A percentile compares a stretch with the other conserved stretches of the same genome.
Conservation (phyloP, 2,113 vertebrate genomes). For the Tragelaphus strepsiceros region DNA sequence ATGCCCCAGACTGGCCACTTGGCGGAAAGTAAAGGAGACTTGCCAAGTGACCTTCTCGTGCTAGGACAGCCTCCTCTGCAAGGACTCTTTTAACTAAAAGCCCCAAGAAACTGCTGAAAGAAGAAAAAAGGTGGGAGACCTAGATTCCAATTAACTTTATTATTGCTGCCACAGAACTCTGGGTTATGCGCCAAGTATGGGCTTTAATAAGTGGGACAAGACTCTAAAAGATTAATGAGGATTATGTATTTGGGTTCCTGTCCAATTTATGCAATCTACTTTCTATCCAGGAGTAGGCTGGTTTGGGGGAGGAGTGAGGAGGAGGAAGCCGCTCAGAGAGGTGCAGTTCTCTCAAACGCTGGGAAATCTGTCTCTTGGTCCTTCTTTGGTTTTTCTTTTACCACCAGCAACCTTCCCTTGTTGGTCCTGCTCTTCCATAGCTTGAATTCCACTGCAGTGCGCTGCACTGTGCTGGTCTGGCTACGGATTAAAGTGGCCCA, state of each 20-base stretch:
- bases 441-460: background rate
- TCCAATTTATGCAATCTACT: background rate
- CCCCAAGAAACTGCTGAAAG: slow-evolving; percentile 13
- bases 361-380: background rate
- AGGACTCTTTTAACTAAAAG: background rate
- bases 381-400: background rate
- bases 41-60: background rate
- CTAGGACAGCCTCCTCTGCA: background rate
- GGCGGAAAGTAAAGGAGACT: background rate
- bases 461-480: background rate
- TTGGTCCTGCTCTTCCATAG: background rate
- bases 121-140: background rate
- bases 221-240: slow-evolving; percentile 62
- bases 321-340: background rate
- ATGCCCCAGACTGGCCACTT: background rate
- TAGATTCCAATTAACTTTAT: slow-evolving; percentile 43
- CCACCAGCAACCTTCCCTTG: background rate
- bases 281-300: background rate
- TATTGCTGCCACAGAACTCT: background rate
- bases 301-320: fast-evolving
- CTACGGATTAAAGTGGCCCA: background rate
- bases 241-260: slow-evolving; percentile 15
- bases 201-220: slow-evolving; percentile 56
- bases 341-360: fast-evolving
- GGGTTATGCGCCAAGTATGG: slow-evolving; percentile 23